A percentile compares a stretch with the other conserved stretches of the same genome.
Conservation (phyloP, 2,888 invertebrate genomes). For the Halocaridina rubra region DNA sequence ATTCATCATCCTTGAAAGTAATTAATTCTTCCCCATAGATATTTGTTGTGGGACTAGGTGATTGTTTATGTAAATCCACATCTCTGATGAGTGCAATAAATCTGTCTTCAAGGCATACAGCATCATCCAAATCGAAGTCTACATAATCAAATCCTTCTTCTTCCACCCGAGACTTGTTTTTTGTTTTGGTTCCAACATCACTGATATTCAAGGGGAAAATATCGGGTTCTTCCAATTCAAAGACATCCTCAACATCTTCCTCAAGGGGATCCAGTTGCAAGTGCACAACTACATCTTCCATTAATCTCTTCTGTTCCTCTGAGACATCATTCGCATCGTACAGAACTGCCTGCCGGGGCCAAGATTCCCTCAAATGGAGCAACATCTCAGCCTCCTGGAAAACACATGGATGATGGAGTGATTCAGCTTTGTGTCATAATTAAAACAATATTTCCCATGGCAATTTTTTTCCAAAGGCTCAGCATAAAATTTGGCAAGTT, state of each 20-base stretch:
- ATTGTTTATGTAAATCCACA: conserved; percentile 10
- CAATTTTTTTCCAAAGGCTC: conserved; percentile 16
- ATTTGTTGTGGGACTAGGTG: conserved; percentile 10
- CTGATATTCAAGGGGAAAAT: conserved; percentile 25
- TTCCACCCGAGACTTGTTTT: not conserved
- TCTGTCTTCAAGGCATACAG: conserved; percentile 51
- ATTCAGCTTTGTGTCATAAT: conserved; percentile 52
- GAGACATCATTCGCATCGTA: conserved; percentile 31
- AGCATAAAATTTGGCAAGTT: no score
- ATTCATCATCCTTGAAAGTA: conserved; percentile 56
- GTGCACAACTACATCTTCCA: conserved; percentile 33
- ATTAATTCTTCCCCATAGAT: conserved; percentile 13
- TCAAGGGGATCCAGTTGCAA: conserved; percentile 38
- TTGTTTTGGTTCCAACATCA: not conserved
- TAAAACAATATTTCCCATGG: conserved; percentile 18
- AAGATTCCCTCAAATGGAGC: conserved; percentile 47
- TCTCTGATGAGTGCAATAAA: conserved; percentile 49
- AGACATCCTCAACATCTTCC: conserved; percentile 16
- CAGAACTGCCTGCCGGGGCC: conserved; percentile 47
- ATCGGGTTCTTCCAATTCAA: conserved; percentile 19
- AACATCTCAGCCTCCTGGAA: conserved; percentile 60
- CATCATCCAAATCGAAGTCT: not conserved
- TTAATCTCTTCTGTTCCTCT: conserved; percentile 9
- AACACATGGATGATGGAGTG: conserved; percentile 58
- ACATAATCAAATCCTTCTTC: not conserved